Evolutionary conservation across 2,797 vertebrate genomes (phyloP).

Genomic region (Luscinia luscinia): DNA sequence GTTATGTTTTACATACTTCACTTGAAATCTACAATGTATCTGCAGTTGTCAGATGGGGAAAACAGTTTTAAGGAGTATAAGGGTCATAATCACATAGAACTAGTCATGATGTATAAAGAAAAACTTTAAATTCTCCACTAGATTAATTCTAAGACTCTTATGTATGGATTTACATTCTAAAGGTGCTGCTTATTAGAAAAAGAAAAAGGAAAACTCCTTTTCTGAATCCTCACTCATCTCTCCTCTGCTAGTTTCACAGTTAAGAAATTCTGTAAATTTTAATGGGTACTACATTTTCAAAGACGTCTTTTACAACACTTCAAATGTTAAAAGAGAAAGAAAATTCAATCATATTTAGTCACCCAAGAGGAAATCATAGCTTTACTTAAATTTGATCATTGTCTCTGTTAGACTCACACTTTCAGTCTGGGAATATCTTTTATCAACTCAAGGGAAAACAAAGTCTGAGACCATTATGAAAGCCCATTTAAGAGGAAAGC

Average conservation of each 20-base stretch:
- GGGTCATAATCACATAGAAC: not conserved
- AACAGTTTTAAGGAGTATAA: slow-evolving; percentile 22
- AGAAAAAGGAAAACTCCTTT: not conserved
- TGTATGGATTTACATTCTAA: not conserved
- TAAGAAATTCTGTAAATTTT: not conserved
- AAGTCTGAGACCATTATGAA: not conserved
- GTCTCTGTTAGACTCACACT: not conserved
- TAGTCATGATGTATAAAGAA: not conserved
- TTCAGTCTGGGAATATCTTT: not conserved
- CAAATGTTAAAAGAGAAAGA: not conserved
- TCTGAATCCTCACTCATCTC: not conserved
- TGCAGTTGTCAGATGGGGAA: not conserved
- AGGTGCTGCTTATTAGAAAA: not conserved
- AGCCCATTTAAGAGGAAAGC: not conserved
- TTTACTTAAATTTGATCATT: not conserved
- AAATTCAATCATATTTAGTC: not conserved
- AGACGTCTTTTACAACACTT: not conserved
- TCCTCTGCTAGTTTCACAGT: not conserved
- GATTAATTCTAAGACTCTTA: not conserved
- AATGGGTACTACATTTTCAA: not conserved
- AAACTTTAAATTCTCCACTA: not conserved
- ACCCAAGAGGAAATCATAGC: not conserved
- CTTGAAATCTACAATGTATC: not conserved
- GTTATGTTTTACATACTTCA: not conserved
- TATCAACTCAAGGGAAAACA: not conserved